Percentiles rank a stretch among this genome's conserved stretches.
Evolutionary conservation across 2,888 invertebrate species (phyloP).

Genomic region (Ophonus ardosiacus): DNA sequence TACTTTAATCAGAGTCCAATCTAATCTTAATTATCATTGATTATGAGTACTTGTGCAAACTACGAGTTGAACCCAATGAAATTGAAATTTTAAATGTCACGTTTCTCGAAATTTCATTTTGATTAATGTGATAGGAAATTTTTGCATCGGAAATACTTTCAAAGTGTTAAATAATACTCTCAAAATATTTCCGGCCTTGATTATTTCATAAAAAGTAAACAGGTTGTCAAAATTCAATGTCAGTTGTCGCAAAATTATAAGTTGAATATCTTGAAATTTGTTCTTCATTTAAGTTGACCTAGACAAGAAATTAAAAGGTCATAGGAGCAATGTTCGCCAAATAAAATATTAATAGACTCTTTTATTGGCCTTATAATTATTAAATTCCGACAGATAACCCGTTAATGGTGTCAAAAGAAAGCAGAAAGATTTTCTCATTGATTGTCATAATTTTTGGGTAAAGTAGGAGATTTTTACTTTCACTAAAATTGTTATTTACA

Average conservation of each 20-base stretch:
- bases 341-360: slow-evolving; percentile 16
- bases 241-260: slow-evolving; percentile 1
- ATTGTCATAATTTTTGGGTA: background rate
- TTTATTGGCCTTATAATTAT: slow-evolving; percentile 44
- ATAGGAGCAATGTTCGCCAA: slow-evolving; percentile 31
- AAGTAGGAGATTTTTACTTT: background rate
- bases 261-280: slow-evolving; percentile 16
- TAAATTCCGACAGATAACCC: slow-evolving; percentile 24
- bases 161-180: slow-evolving; percentile 12
- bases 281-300: slow-evolving; percentile 13
- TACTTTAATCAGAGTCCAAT: too few relatives aligned
- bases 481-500: background rate
- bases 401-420: slow-evolving; percentile 2
- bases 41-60: too few relatives aligned
- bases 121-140: too few relatives aligned
- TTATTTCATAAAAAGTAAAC: background rate
- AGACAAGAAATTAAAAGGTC: slow-evolving; percentile 44
- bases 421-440: background rate
- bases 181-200: slow-evolving; percentile 15
- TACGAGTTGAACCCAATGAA: too few relatives aligned
- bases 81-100: too few relatives aligned
- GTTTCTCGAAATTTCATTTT: too few relatives aligned
- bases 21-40: too few relatives aligned
- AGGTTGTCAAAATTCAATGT: slow-evolving; percentile 27
- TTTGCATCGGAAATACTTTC: too few relatives aligned